Base-by-base conservation (phyloP, 1,140 invertebrate species). In the Drosophila leontia region DNA sequence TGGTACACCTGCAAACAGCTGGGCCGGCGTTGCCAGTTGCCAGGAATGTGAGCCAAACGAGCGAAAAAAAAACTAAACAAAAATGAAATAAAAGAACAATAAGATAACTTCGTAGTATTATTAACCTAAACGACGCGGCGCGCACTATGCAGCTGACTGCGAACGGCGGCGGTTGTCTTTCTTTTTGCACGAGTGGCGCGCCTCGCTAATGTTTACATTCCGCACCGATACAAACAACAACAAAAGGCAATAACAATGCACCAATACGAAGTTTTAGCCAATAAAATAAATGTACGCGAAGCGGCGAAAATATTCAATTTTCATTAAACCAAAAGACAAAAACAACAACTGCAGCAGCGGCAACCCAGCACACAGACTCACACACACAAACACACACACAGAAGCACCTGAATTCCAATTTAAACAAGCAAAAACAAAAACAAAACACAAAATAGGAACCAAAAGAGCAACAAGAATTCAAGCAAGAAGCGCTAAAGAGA, bases 101-200 rank as follows among this genome's bases (percentile, higher is more conserved):
- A 59, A 71, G 41, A 58, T 26, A 50, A 68, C 45, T 72, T 71
- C 41, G 42, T 71, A 71, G 69, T 56, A 72, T 71, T 56, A 72
- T 59, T 72, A 72, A 72, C 19, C 44, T 19, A 42, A 71, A 17
- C 55, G 56, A 47, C 45, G 45, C 67, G 67, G 53, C 69, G 67
- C 55, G 44, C 69, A 72, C 69, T 59, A 47, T 72, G 67, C 51
- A 34, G 37, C 45, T 71, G 69, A 71, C 67, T n/a, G 67, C n/a
- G 44, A 70, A 71, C 67, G 44, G 53, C 37, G 68, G 45, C 63
- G 67, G 67, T 69, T 70, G 63, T 70, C 39, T 68, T 19, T 51
- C 9, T 57, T 37, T 19, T 23, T 11, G 32, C 32, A 7, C 32
- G 45, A 50, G 29, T 57, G 45, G 26, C 53, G 44, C 53, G 13